Percentiles rank a stretch among this genome's conserved stretches.
These are phyloP conservation scores for Anomalospiza imberbis DNA, from an alignment of 2,797 vertebrate genomes.

Conservation along the genomic window DNA sequence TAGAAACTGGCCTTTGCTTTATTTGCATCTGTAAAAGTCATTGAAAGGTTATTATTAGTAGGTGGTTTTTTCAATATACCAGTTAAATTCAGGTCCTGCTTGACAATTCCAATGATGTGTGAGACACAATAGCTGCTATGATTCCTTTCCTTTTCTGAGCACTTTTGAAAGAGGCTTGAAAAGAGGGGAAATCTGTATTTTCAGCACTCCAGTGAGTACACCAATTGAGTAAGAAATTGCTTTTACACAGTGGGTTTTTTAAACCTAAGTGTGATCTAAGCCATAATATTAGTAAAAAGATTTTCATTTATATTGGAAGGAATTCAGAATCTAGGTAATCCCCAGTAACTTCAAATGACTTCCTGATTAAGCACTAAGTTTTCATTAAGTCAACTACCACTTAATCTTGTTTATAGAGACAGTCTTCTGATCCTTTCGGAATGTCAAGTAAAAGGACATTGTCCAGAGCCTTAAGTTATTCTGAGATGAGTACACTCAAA, in stretches of 20 bases:
- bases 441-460: slow-evolving; percentile 1
- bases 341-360: not conserved
- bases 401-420: not conserved
- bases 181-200: not conserved
- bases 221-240: not conserved
- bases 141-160: not conserved
- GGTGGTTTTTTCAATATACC: not conserved
- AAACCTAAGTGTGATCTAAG: not conserved
- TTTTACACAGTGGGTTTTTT: not conserved
- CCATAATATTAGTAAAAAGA: not conserved
- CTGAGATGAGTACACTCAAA: not conserved
- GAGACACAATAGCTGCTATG: not conserved
- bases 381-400: not conserved
- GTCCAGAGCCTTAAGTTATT: not conserved
- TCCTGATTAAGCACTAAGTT: not conserved
- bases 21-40: not conserved
- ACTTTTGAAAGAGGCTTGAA: not conserved
- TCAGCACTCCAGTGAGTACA: not conserved
- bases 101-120: not conserved
- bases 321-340: not conserved
- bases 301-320: not conserved
- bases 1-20: not conserved
- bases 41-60: not conserved
- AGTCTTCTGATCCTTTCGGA: not conserved
- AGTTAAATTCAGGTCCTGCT: not conserved